These are phyloP conservation scores for Ichneumoninae sp. DNA, from an alignment of 2,888 invertebrate genomes.

Conservation along the genomic window DNA sequence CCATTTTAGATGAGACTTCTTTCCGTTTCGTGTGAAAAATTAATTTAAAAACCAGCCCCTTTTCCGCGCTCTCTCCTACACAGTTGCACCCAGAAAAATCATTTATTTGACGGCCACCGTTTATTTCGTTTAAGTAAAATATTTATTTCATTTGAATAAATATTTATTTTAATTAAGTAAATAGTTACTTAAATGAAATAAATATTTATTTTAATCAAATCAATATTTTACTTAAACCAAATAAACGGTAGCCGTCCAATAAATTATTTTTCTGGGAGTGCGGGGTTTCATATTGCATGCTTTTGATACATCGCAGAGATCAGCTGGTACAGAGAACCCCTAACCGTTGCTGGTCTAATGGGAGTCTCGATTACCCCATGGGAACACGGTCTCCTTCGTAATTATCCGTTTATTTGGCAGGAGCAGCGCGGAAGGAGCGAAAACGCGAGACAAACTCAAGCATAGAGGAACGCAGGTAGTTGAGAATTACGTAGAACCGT, in stretches of 20 bases:
- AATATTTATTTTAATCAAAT: too few relatives aligned
- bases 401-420: slow-evolving; percentile 48
- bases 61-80: neutral
- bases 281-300: slow-evolving; percentile 31
- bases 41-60: neutral
- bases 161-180: too few relatives aligned
- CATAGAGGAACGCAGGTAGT: neutral
- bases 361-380: slow-evolving; percentile 24
- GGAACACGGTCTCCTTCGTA: slow-evolving; percentile 30
- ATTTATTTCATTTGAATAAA: too few relatives aligned
- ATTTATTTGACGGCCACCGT: too few relatives aligned
- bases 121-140: too few relatives aligned
- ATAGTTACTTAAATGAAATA: too few relatives aligned
- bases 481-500: slow-evolving; percentile 23
- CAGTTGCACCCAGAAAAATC: neutral
- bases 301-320: slow-evolving; percentile 8
- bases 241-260: too few relatives aligned
- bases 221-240: too few relatives aligned
- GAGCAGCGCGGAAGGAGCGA: neutral
- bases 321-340: neutral
- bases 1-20: too few relatives aligned
- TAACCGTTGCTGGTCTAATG: neutral
- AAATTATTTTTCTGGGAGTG: too few relatives aligned
- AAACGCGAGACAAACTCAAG: slow-evolving; percentile 17
- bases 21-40: too few relatives aligned